Percentiles rank a stretch among this genome's conserved stretches.
Evolutionary conservation across 2,797 vertebrate species (phyloP).

Genomic region (Darevskia mixta): DNA sequence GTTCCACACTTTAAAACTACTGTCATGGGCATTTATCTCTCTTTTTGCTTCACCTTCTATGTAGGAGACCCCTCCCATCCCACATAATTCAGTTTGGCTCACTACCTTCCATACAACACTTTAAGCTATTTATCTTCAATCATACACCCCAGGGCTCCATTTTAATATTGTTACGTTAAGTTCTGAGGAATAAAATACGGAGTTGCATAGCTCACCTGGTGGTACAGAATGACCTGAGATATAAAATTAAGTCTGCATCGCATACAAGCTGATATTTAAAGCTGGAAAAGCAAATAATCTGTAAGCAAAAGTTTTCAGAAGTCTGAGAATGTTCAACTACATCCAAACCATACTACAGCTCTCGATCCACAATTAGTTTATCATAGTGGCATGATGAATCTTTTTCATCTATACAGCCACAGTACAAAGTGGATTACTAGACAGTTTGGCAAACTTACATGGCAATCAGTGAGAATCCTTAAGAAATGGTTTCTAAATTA

Average conservation of each 20-base stretch:
- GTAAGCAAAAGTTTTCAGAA: background rate
- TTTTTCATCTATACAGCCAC: background rate
- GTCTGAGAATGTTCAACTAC: background rate
- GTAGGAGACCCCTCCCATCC: background rate
- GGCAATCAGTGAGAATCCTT: background rate
- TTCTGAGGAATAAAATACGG: background rate
- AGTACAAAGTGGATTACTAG: background rate
- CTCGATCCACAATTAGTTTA: background rate
- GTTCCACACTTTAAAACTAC: background rate
- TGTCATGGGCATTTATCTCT: background rate
- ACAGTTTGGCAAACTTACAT: background rate
- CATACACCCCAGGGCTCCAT: background rate
- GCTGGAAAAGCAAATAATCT: background rate
- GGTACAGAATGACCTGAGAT: background rate
- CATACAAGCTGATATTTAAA: background rate
- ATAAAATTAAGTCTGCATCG: background rate
- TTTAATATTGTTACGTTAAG: slow-evolving; percentile 8
- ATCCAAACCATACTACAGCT: background rate
- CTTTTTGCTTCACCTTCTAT: background rate
- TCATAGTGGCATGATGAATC: background rate
- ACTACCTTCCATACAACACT: background rate
- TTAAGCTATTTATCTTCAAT: background rate
- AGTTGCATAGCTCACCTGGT: background rate
- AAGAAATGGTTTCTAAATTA: background rate
- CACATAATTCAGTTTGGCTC: background rate